Conservation (phyloP, 2,797 vertebrate genomes). For the Austrolebias charrua region DNA sequence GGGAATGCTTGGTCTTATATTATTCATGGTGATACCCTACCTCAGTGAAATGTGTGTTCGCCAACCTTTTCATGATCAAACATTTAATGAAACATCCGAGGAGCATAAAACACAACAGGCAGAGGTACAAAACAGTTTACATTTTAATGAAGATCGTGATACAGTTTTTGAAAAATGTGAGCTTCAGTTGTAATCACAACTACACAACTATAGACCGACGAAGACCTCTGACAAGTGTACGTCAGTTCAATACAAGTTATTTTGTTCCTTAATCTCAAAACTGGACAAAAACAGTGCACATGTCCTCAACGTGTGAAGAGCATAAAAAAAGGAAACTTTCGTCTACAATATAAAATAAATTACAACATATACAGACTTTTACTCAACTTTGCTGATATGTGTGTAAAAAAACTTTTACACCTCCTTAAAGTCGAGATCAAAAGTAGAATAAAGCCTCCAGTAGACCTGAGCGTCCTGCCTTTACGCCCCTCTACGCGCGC, state of each 20-base stretch:
- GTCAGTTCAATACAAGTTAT: background rate
- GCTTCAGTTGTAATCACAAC: conserved; percentile 23
- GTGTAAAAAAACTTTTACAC: conserved; percentile 15
- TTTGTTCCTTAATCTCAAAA: conserved; percentile 8
- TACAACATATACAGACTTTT: conserved; percentile 31
- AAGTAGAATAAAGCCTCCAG: conserved; percentile 36
- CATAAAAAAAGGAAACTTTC: conserved; percentile 27
- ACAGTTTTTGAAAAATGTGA: conserved; percentile 26
- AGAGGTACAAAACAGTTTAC: conserved; percentile 34
- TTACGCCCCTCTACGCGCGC: too few relatives aligned
- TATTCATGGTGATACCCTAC: too few relatives aligned
- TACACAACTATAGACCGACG: conserved; percentile 27
- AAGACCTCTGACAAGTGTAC: conserved; percentile 7
- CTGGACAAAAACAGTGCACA: conserved; percentile 20
- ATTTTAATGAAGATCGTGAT: conserved; percentile 65
- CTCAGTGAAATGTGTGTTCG: too few relatives aligned
- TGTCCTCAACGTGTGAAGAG: background rate
- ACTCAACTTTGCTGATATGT: conserved; percentile 32
- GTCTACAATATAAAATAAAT: conserved; percentile 52
- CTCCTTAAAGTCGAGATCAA: conserved; percentile 21
- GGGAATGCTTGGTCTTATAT: too few relatives aligned
- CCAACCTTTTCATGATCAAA: too few relatives aligned
- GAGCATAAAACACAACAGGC: background rate
- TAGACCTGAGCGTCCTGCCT: too few relatives aligned
- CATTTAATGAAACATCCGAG: background rate